Percentiles rank a stretch among this genome's conserved stretches.
Evolutionary conservation across 2,888 invertebrate species (phyloP).

Genomic region (Palloptera scutellata): DNA sequence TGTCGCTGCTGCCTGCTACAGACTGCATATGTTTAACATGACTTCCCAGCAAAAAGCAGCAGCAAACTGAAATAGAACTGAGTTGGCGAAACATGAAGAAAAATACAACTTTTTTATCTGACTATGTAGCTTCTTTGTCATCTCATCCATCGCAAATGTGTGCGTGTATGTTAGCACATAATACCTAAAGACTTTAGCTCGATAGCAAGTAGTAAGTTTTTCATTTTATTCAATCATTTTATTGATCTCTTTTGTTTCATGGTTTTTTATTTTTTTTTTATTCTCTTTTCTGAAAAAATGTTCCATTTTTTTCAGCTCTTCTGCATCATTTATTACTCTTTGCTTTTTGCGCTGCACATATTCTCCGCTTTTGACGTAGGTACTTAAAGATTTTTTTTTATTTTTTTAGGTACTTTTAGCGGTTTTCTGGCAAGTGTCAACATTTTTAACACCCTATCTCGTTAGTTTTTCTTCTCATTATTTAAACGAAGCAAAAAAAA

Average conservation of each 20-base stretch:
- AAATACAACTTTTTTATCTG: background rate
- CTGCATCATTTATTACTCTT: background rate
- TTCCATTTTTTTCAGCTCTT: background rate
- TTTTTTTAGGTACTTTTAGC: constrained; percentile 2
- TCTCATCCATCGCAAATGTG: background rate
- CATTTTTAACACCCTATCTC: constrained; percentile 2
- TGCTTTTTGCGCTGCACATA: background rate
- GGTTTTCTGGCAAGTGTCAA: constrained; percentile 11
- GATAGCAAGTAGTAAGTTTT: background rate
- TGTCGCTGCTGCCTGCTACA: no score
- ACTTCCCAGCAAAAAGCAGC: no score
- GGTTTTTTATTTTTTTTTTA: background rate
- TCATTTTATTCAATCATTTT: constrained; percentile 13
- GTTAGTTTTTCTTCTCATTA: background rate
- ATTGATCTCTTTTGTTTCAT: constrained; percentile 1
- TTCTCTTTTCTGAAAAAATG: background rate
- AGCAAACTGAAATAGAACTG: no score
- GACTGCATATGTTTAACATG: no score
- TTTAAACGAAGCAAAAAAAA: background rate
- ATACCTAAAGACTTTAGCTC: constrained; percentile 6
- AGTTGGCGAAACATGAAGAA: no score
- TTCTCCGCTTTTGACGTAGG: background rate
- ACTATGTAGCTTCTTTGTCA: constrained; percentile 4
- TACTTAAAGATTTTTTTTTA: background rate
- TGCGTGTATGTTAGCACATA: background rate